Base-by-base conservation (phyloP, 2,113 vertebrate genomes). In the Myrmecobius fasciatus region DNA sequence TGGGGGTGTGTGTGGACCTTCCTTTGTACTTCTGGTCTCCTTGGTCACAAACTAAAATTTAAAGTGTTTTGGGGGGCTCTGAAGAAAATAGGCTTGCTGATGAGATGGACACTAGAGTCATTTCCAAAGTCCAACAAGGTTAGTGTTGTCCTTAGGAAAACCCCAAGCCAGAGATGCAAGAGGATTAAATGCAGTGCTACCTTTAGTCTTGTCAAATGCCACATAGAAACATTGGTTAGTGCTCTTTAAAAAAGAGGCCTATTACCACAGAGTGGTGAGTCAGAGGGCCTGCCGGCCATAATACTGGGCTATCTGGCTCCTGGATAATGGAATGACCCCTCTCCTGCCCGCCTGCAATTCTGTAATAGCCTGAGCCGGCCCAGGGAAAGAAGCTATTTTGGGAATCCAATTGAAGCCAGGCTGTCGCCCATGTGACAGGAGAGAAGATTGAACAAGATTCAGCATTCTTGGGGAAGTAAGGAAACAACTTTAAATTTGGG, bases 251-350 rank as follows among this genome's bases (percentile, higher is more conserved):
- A 75, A 75, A 75, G n/a, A 75, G 36, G 36, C 67, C 67, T 75
- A 20, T 75, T 75, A n/a, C 67, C 12, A 97, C 96, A 94, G 98
- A 98, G 98, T 98, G 98, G 97, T 20, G 97, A 98, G 97, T 98
- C 98, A 98, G 98, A 98, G 98, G 98, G 98, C 97, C 98, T 96
- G 98, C 98, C 98, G 98, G 98, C 98, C 98, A 98, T 98, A 97
- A 98, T 98, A 98, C 98, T 97, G 98, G 97, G 98, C 98, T 98
- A 99, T 99, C 98, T 98, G 98, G 95, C 98, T 98, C 97, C 98
- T 91, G 98, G 99, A 99, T 99, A 99, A 99, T 99, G 98, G 99
- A 99, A 99, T 99, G 99, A 99, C 99, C 99, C 99, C 98, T 98
- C 36, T 98, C 98, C 98, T 98, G 98, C 98, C 99, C 98, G 97